Conservation (phyloP, 37 sponge, comb jelly and placozoan genomes). For the Lycopodina hypogea region DNA sequence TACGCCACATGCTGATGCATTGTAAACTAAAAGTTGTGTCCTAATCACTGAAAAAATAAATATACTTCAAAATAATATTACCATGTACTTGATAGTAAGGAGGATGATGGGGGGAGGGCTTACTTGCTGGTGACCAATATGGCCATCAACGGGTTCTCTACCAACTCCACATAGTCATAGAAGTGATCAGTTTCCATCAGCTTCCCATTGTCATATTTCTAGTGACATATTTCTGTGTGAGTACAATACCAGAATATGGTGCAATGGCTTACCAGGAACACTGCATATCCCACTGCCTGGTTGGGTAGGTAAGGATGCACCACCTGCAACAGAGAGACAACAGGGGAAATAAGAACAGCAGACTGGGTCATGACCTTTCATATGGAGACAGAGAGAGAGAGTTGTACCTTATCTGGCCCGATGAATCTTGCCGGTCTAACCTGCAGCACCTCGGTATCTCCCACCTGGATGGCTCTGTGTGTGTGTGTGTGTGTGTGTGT, state of each 20-base stretch:
- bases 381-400: too few species aligned
- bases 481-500: slow-evolving; percentile 1
- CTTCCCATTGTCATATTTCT: slow-evolving; percentile 19
- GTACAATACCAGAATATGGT: background rate
- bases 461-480: slow-evolving; percentile 55
- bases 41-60: too few species aligned
- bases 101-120: too few species aligned
- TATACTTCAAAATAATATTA: too few species aligned
- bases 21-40: too few species aligned
- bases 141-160: slow-evolving; percentile 36
- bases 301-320: slow-evolving; percentile 53
- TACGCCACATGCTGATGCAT: too few species aligned
- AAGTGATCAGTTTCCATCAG: slow-evolving; percentile 39
- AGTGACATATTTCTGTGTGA: background rate
- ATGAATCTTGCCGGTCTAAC: slow-evolving; percentile 64
- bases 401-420: slow-evolving; percentile 49
- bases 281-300: slow-evolving; percentile 54
- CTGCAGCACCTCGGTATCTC: slow-evolving; percentile 45
- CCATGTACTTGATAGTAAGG: too few species aligned
- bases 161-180: slow-evolving; percentile 42
- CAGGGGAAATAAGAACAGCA: background rate
- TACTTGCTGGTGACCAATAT: slow-evolving; percentile 65
- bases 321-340: slow-evolving; percentile 29
- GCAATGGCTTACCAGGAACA: slow-evolving; percentile 46
- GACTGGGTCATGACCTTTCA: background rate